These are phyloP conservation scores for Machaerirhynchus nigripectus DNA, from an alignment of 2,113 vertebrate species.

Conservation along the genomic window DNA sequence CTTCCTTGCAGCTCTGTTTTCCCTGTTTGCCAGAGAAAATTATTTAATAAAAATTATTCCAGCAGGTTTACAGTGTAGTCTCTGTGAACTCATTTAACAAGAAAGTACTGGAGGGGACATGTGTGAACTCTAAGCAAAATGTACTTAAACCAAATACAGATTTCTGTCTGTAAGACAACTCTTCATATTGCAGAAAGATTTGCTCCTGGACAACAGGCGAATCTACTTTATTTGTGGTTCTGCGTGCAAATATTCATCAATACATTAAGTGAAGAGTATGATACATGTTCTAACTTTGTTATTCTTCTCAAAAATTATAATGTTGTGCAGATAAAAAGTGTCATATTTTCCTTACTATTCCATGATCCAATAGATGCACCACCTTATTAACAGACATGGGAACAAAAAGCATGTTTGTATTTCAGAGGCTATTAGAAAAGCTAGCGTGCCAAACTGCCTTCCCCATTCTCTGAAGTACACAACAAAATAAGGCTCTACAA, in stretches of 20 bases:
- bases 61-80: background rate
- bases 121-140: background rate
- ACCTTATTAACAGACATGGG: background rate
- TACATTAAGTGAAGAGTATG: background rate
- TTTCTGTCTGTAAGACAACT: background rate
- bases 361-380: background rate
- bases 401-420: background rate
- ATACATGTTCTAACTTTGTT: background rate
- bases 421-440: background rate
- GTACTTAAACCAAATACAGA: background rate
- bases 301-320: background rate
- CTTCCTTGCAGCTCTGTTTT: constrained; percentile 59
- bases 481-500: background rate
- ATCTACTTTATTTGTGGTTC: background rate
- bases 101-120: constrained; percentile 3
- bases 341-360: background rate
- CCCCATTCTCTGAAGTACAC: background rate
- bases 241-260: background rate
- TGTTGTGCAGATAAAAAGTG: background rate
- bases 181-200: background rate
- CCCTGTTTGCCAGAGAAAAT: constrained; percentile 36
- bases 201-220: background rate
- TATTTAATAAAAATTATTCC: constrained; percentile 47
- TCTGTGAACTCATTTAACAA: constrained; percentile 49
- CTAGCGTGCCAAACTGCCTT: background rate